Evolutionary conservation across 2,888 invertebrate genomes (phyloP).

Genomic region (Lasioglossum marginatum): DNA sequence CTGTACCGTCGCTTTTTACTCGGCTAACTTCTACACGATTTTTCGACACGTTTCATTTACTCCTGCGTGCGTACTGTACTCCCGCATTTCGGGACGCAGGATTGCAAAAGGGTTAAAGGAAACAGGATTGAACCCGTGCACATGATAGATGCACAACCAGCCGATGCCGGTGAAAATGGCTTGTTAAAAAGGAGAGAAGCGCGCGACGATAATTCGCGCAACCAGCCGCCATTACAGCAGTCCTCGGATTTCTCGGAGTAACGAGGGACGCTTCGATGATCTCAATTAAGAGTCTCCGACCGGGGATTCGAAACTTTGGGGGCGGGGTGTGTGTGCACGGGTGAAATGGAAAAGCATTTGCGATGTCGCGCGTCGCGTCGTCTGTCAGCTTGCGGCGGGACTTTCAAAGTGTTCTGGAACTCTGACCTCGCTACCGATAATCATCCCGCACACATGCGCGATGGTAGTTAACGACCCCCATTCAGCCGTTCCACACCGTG

Average conservation of each 20-base stretch:
- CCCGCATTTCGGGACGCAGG: no score
- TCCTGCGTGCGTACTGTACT: no score
- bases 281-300: conserved; percentile 13
- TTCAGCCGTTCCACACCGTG: not conserved
- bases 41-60: not conserved
- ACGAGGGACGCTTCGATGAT: conserved; percentile 15
- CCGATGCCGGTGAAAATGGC: not conserved
- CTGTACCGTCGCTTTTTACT: not conserved
- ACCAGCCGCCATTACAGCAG: not conserved
- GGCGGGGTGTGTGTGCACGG: not conserved
- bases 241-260: conserved; percentile 3
- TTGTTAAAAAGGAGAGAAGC: not conserved
- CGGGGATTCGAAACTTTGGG: not conserved
- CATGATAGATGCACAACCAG: no score
- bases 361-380: not conserved
- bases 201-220: not conserved
- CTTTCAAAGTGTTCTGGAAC: not conserved
- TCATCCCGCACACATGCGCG: not conserved
- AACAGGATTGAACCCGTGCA: no score
- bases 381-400: not conserved
- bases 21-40: not conserved
- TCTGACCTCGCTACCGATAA: not conserved
- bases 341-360: not conserved
- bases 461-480: not conserved
- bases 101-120: no score